Base-by-base conservation (phyloP, 1,140 invertebrate species). In the Delia radicum region DNA sequence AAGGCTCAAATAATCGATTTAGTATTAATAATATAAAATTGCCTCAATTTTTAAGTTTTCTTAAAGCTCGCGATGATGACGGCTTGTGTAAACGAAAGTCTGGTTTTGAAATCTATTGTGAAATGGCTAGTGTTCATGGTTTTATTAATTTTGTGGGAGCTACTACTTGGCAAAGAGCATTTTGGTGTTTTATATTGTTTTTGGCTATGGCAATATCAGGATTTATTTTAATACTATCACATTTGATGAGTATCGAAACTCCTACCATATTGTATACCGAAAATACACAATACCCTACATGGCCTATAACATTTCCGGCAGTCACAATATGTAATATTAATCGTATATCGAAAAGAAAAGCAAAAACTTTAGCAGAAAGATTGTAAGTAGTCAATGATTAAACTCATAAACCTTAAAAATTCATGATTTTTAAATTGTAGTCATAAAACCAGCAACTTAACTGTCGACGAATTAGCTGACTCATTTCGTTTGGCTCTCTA, bases 321-420 rank as follows among this genome's bases (percentile, higher is more conserved):
- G 87, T 93, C 2, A 92, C 91, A 0, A 86, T 93, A 71, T 93
- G 92, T 78, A 88, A 90, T 80, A 83, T 91, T 8, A 92, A 92
- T 83, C 87, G 88, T 29, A 87, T 79, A 18, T 79, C 79, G 3
- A 55, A 67, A 18, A 71, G 15, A 12, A 77, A 61, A 55, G 75
- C 74, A 3, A 7, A 55, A 7, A 29, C 26, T 13, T 37, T 77
- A 13, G 77, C 77, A 87, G 88, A 65, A 85, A 89, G 87, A 81
- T 74, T 78, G 73, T 75, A 28, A 62, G 46, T 78, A 42, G 28
- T 33, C 0, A n/a, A 69, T n/a, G n/a, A n/a, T n/a, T n/a, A n/a
- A n/a, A n/a, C n/a, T n/a, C n/a, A n/a, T n/a, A n/a, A n/a, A 24
- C n/a, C 26, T 4, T 27, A 26, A 65, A n/a, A 28, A 28, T n/a